Conservation (phyloP, 2,113 vertebrate genomes). For the Pavo muticus region DNA sequence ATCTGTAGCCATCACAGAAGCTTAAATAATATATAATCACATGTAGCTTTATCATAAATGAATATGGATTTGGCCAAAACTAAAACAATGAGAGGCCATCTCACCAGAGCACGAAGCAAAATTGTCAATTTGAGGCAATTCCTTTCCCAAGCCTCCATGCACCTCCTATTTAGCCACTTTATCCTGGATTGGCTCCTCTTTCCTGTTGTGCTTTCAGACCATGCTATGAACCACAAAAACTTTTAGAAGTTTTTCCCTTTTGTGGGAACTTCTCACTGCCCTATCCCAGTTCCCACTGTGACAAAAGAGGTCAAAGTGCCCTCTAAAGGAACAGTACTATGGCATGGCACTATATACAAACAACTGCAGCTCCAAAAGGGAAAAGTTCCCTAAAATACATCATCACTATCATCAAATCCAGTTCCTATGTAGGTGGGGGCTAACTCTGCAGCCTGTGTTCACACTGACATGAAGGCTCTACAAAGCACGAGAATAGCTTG, state of each 20-base stretch:
- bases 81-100: not conserved
- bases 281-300: not conserved
- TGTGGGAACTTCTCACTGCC: not conserved
- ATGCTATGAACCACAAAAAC: not conserved
- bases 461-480: not conserved
- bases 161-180: not conserved
- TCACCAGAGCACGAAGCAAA: not conserved
- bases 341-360: not conserved
- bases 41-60: not conserved
- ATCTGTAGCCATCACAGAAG: not conserved
- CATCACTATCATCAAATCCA: not conserved
- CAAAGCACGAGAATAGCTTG: not conserved
- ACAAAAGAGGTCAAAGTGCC: not conserved
- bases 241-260: not conserved
- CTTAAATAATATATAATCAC: not conserved
- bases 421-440: not conserved
- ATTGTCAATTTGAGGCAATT: not conserved
- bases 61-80: not conserved
- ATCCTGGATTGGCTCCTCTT: not conserved
- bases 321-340: not conserved
- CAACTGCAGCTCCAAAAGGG: accelerated
- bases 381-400: not conserved
- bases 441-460: not conserved
- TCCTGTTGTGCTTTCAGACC: not conserved
- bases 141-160: not conserved